Evolutionary conservation across 2,113 vertebrate genomes (phyloP), one percentile per base, ranked within the genome.

Genomic region (Proterorhinus semilunaris): DNA sequence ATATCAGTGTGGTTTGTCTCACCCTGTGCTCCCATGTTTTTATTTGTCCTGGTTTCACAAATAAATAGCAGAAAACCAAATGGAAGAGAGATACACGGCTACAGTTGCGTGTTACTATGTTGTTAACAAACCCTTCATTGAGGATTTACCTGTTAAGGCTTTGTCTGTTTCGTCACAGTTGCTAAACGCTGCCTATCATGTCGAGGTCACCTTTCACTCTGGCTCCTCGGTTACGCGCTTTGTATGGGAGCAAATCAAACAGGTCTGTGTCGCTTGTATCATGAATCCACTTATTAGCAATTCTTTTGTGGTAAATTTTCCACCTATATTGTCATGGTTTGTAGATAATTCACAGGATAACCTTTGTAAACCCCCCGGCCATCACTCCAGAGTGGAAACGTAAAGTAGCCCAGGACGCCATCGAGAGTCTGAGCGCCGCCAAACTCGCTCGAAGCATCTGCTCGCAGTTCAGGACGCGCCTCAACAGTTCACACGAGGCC

Each of bases 211-310:
- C 0, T 98, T 99, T 86, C 95, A 98, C 85, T 98, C 96, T 0
- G 98, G 98, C 75, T 99, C 98, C 0, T 97, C 96, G 0, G 95
- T 99, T 42, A 96, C 96, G 5, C 92, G 96, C 75, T 91, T 97
- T 82, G 91, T 99, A 16, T 99, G 98, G 98, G 98, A 99, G 55
- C 98, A 99, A 88, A 97, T 99, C 88, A 99, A 99, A 82, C 96
- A 98, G 96, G 98, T 99, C 72, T 10, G 72, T 36, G 1, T 43
- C 50, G 43, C 2, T 17, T 12, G 9, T 0, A 58, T 46, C 0
- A n/a, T 13, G n/a, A 10, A n/a, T 2, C 0, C 8, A 1, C 21
- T 6, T 48, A 45, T 48, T 3, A 1, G 1, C 58, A 10, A 51
- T 36, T 48, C 55, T 12, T 52, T 8, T 7, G n/a, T 51, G 21